A percentile compares a stretch with the other conserved stretches of the same genome.
These are phyloP conservation scores for Aplysina aerophoba DNA, from an alignment of 37 sponge, comb jelly and placozoan species.

Conservation along the genomic window DNA sequence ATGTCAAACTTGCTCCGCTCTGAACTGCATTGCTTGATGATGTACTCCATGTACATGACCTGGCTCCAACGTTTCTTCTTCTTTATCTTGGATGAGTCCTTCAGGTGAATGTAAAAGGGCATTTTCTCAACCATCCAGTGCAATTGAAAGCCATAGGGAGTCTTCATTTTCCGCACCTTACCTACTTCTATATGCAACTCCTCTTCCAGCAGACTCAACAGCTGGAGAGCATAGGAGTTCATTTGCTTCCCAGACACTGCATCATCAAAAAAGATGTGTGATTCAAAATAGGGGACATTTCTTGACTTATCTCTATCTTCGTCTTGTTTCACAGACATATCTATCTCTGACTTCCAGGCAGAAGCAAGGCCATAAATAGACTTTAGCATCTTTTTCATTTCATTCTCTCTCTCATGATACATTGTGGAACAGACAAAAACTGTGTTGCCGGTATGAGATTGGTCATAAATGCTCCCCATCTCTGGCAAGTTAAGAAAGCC, in stretches of 20 bases:
- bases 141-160: constrained; percentile 78
- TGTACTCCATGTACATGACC: constrained; percentile 95
- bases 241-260: constrained; percentile 67
- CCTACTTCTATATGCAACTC: constrained; percentile 34
- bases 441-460: neutral
- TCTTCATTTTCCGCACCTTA: constrained; percentile 43
- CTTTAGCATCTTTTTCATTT: constrained; percentile 78
- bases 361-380: constrained; percentile 71
- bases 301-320: too few species aligned
- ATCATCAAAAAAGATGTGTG: constrained; percentile 89
- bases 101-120: constrained; percentile 77
- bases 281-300: constrained; percentile 47
- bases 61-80: constrained; percentile 92
- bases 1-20: constrained; percentile 6
- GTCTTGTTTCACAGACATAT: too few species aligned
- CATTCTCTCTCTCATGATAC: constrained; percentile 72
- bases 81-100: constrained; percentile 72
- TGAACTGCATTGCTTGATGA: constrained; percentile 59
- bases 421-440: constrained; percentile 91
- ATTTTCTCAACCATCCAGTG: constrained; percentile 43
- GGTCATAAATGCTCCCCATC: neutral
- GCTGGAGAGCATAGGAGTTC: constrained; percentile 66
- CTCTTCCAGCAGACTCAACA: constrained; percentile 68
- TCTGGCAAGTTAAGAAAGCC: too few species aligned
- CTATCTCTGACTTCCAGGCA: neutral